Evolutionary conservation across 2,888 invertebrate species (phyloP).

Genomic region (Hyalella azteca): DNA sequence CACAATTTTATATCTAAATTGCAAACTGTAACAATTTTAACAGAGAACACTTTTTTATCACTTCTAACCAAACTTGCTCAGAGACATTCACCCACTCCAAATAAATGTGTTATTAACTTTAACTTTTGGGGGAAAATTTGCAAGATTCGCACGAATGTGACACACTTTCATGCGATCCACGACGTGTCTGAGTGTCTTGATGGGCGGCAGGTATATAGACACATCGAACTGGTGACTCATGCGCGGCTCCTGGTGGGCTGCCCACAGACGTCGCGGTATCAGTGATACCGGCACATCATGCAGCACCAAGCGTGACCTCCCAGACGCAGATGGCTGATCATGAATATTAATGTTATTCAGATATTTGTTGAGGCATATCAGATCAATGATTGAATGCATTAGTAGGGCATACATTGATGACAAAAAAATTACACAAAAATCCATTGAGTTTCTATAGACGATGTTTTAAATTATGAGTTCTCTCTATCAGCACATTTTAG

Average conservation of each 20-base stretch:
- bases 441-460: no score
- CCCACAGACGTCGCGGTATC: slow-evolving; percentile 77
- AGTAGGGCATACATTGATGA: background rate
- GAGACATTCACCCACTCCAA: no score
- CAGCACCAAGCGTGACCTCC: slow-evolving; percentile 74
- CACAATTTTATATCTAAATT: no score
- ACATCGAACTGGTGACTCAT: slow-evolving; percentile 62
- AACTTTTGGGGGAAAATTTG: no score
- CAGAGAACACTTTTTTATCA: no score
- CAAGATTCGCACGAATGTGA: background rate
- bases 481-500: no score
- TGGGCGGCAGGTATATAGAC: slow-evolving; percentile 77
- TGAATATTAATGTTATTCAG: background rate
- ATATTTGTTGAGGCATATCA: background rate
- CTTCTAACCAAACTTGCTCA: no score
- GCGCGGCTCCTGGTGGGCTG: slow-evolving; percentile 75
- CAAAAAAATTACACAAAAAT: no score
- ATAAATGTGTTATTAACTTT: no score
- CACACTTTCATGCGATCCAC: slow-evolving; percentile 77
- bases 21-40: no score
- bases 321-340: slow-evolving; percentile 68
- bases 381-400: background rate
- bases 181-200: slow-evolving; percentile 78
- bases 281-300: slow-evolving; percentile 85
- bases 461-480: no score